Conservation (phyloP, 1,140 invertebrate genomes). For the Heliothis subflexa region DNA sequence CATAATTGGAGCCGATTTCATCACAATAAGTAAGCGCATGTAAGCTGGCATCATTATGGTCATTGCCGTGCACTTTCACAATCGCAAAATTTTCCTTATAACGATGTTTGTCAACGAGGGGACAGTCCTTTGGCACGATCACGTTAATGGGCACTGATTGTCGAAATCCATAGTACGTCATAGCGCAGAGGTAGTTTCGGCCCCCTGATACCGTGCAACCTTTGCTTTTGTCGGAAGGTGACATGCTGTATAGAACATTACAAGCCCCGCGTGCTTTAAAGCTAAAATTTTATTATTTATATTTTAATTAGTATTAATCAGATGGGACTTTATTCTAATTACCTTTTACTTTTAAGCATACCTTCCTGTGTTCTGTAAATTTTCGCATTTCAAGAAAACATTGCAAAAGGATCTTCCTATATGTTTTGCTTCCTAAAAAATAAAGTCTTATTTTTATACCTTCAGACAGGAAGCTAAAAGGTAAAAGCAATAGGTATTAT, state of each 20-base stretch:
- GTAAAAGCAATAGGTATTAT: no score
- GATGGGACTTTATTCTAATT: no score
- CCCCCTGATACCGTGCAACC: conserved; percentile 58
- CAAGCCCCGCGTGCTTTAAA: conserved; percentile 60
- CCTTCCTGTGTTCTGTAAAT: conserved; percentile 61
- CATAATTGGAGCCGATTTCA: conserved; percentile 52
- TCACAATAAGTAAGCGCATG: conserved; percentile 51
- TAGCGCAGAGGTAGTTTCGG: conserved; percentile 54
- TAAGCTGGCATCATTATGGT: conserved; percentile 53
- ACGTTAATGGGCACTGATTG: conserved; percentile 58
- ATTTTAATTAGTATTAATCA: background rate
- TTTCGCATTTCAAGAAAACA: conserved; percentile 59
- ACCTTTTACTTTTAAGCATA: conserved; percentile 37
- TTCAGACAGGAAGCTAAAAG: no score
- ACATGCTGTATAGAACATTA: conserved; percentile 52
- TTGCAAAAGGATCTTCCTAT: conserved; percentile 56
- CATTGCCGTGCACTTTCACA: conserved; percentile 54
- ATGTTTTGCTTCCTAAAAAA: conserved; percentile 56
- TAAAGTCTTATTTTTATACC: background rate
- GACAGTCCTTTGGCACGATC: conserved; percentile 52
- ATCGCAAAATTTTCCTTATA: conserved; percentile 54
- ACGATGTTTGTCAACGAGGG: conserved; percentile 48
- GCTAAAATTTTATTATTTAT: conserved; percentile 40
- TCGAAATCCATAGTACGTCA: conserved; percentile 55
- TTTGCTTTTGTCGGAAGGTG: conserved; percentile 55